A percentile compares a stretch with the other conserved stretches of the same genome.
These are phyloP conservation scores for Zoanthus sansibaricus DNA, from an alignment of 92 coral and sea anemone species.

Conservation along the genomic window DNA sequence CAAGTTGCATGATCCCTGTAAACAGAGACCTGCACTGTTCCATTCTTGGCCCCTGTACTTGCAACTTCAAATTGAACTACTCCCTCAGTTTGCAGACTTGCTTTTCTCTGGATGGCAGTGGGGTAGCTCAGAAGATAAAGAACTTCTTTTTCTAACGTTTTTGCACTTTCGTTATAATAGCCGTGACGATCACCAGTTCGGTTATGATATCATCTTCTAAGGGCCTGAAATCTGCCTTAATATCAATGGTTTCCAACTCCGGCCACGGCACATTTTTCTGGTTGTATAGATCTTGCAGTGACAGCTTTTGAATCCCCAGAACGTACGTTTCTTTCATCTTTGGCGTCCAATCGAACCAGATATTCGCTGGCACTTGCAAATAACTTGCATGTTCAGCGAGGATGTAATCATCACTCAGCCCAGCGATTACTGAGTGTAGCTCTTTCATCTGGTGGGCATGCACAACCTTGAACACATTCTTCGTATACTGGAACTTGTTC, in stretches of 20 bases:
- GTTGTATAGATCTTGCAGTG: conserved; percentile 33
- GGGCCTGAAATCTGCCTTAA: conserved; percentile 41
- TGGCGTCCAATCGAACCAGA: conserved; percentile 65
- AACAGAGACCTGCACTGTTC: neutral
- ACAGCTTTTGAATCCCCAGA: conserved; percentile 13
- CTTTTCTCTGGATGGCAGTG: conserved; percentile 38
- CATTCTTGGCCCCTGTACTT: conserved; percentile 28
- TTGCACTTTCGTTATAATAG: no score
- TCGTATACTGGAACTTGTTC: conserved; percentile 40
- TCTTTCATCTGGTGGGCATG: conserved; percentile 60
- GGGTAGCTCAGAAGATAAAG: no score
- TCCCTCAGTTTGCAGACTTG: conserved; percentile 44
- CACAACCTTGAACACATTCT: conserved; percentile 68
- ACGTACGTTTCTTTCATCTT: conserved; percentile 6
- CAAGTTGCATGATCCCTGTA: no score
- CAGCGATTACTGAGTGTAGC: conserved; percentile 62
- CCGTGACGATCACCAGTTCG: neutral
- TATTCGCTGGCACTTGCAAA: conserved; percentile 54
- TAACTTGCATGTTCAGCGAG: conserved; percentile 55
- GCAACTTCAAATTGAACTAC: conserved; percentile 55
- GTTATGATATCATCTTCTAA: conserved; percentile 44
- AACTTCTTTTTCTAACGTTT: no score
- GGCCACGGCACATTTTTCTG: conserved; percentile 55
- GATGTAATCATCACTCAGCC: conserved; percentile 65
- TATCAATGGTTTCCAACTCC: conserved; percentile 13